Conservation (phyloP, 2,797 vertebrate genomes). For the Falco peregrinus region DNA sequence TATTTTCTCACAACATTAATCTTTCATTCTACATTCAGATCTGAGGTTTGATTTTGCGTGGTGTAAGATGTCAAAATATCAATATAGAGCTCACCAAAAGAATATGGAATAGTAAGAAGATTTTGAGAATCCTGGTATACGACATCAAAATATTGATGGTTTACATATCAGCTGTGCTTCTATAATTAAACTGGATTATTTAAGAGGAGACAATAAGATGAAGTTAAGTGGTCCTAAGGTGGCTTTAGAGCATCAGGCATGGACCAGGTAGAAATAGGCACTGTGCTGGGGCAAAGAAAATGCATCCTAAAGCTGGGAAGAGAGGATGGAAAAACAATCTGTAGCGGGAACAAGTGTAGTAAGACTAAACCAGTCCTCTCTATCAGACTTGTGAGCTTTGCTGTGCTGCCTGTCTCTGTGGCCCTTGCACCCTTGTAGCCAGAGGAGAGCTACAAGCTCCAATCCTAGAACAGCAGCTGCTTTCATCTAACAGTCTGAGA, state of each 20-base stretch:
- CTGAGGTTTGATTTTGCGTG: conserved; percentile 11
- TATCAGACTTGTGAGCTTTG: neutral
- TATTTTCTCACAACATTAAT: neutral
- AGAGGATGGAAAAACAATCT: neutral
- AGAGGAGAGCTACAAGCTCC: neutral
- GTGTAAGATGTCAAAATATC: neutral
- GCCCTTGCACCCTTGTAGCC: neutral
- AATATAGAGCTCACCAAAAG: neutral
- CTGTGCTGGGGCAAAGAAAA: neutral
- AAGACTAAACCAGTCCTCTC: neutral
- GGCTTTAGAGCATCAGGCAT: neutral
- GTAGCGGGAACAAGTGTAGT: neutral
- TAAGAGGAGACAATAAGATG: neutral
- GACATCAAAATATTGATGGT: neutral
- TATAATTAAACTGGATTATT: neutral
- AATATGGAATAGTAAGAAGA: neutral
- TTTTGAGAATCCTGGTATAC: neutral
- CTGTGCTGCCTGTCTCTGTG: neutral
- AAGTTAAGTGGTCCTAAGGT: neutral
- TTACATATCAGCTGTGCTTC: neutral
- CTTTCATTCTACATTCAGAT: neutral
- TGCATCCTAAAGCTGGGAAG: neutral
- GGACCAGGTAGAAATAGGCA: neutral
- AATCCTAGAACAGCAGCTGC: neutral
- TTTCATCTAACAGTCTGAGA: neutral